Conservation (phyloP, 2,888 invertebrate species). For the Tubulanus polymorphus region DNA sequence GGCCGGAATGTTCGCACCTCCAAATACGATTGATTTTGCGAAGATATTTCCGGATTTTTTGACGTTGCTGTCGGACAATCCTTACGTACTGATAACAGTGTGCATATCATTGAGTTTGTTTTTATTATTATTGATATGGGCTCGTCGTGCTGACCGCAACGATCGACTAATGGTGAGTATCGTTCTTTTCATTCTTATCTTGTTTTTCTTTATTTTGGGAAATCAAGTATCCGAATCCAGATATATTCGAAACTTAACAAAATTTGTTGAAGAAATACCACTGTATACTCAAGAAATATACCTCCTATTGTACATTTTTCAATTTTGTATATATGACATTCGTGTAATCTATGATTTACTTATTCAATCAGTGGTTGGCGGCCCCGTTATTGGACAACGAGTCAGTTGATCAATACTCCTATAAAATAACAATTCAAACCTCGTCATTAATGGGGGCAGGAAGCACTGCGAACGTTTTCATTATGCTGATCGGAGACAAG, state of each 20-base stretch:
- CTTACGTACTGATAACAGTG: slow-evolving; percentile 24
- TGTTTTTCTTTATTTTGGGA: too few relatives aligned
- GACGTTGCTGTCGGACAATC: slow-evolving; percentile 22
- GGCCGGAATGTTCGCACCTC: slow-evolving; percentile 24
- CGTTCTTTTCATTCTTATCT: too few relatives aligned
- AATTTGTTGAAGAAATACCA: too few relatives aligned
- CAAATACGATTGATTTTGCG: slow-evolving; percentile 29
- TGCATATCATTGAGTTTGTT: slow-evolving; percentile 17
- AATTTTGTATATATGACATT: too few relatives aligned
- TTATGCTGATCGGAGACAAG: slow-evolving; percentile 21
- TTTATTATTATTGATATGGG: slow-evolving; percentile 13
- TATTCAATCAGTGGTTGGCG: slow-evolving; percentile 27
- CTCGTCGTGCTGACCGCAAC: slow-evolving; percentile 19
- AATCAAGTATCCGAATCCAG: too few relatives aligned
- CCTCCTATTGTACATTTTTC: too few relatives aligned
- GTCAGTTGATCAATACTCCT: slow-evolving; percentile 13
- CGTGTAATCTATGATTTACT: too few relatives aligned
- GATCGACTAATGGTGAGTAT: slow-evolving; percentile 20
- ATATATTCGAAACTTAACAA: too few relatives aligned
- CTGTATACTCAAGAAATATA: too few relatives aligned
- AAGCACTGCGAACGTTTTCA: slow-evolving; percentile 19
- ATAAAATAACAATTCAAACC: slow-evolving; percentile 26
- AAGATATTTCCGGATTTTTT: slow-evolving; percentile 28
- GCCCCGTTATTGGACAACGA: slow-evolving; percentile 23
- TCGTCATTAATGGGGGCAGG: slow-evolving; percentile 15